Conservation (phyloP, 2,888 invertebrate genomes). For the Cheilosia urbana region DNA sequence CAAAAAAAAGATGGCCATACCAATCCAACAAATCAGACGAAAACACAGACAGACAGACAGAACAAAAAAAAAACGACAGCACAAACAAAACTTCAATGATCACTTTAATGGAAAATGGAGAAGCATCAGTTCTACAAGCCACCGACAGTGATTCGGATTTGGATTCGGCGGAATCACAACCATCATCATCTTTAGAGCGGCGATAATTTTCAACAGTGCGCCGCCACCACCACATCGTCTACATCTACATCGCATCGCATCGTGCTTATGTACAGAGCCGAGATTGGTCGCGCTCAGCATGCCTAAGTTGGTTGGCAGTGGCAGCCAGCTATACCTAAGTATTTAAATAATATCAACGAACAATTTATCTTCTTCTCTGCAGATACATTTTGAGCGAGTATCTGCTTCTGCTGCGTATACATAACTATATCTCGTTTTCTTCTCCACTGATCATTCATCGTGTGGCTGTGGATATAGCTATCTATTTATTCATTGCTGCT, state of each 20-base stretch:
- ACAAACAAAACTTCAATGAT: constrained; percentile 49
- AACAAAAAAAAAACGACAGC: constrained; percentile 38
- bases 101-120: constrained; percentile 71
- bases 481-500: constrained; percentile 22
- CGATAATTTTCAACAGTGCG: constrained; percentile 66
- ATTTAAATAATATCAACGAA: constrained; percentile 69
- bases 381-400: constrained; percentile 63
- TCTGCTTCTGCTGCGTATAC: constrained; percentile 66
- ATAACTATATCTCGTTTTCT: constrained; percentile 74
- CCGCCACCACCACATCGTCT: constrained; percentile 2
- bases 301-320: constrained; percentile 58
- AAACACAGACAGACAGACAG: constrained; percentile 50
- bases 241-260: constrained; percentile 31
- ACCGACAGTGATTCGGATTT: constrained; percentile 47
- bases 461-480: constrained; percentile 45
- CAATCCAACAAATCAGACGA: constrained; percentile 48
- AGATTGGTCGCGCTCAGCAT: constrained; percentile 75
- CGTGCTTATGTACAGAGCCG: constrained; percentile 56
- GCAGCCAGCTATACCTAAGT: constrained; percentile 7
- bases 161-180: constrained; percentile 63
- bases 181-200: constrained; percentile 62
- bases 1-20: constrained; percentile 68
- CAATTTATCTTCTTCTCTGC: constrained; percentile 68
- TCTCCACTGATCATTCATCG: constrained; percentile 75
- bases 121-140: constrained; percentile 59